Base-by-base conservation (phyloP, 1,140 invertebrate species). In the Bilobella aurantiaca region DNA sequence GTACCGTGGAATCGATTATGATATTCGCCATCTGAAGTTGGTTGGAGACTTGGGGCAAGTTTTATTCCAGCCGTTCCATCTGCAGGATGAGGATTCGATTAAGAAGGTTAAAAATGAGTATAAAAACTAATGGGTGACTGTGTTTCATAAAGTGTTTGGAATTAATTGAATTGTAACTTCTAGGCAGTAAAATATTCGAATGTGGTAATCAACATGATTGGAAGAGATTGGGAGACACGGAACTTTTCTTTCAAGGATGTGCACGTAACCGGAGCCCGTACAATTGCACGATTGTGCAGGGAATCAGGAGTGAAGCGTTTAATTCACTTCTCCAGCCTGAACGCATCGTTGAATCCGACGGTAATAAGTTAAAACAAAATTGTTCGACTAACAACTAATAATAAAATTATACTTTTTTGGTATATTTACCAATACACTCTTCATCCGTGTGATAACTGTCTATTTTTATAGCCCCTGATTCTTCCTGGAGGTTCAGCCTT, bases 21-120 rank as follows among this genome's bases (percentile, higher is more conserved):
- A 87, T 74, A 81, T 86, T 5, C 77, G 83, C 62, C 82, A 83
- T 30, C 78, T 96, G 1, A 95, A 94, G 79, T 75, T 97, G 1
- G 80, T 80, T 73, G 95, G 96, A 42, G 97, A 99, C 80, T 82
- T 99, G 60, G 97, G 97, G 28, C 97, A 99, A 83, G 86, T 99
- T 23, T 79, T 95, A 1, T 99, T 88, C 77, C 85, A 89, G 74
- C 91, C 87, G 1, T 97, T 85, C 76, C 74, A 94, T 75, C 74
- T 98, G 25, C 80, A 82, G 49, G 92, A 99, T 81, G 91, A 96
- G 74, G 87, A 89, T n/a, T 86, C 87, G 0, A 88, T 99, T 70
- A 79, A 84, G 2, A 91, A 88, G 46, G 69, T 71, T 34, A n/a
- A n/a, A n/a, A n/a, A n/a, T n/a, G n/a, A n/a, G n/a, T n/a, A n/a